A percentile compares a stretch with the other conserved stretches of the same genome.
Conservation (phyloP, 1,140 invertebrate species). For the Agraylea sexmaculata region DNA sequence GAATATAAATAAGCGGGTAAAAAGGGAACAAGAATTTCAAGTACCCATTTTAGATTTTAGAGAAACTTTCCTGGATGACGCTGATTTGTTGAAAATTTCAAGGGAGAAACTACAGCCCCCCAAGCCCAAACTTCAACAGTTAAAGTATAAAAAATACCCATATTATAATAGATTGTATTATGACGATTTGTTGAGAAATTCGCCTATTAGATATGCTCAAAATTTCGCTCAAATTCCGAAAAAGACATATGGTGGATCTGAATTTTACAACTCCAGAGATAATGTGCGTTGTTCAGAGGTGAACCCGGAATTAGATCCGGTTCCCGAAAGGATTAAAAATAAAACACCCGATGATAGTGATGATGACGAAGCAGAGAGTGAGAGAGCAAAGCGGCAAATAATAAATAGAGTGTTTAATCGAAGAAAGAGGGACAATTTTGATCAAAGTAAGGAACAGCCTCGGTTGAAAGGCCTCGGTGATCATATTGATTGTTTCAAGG, state of each 20-base stretch:
- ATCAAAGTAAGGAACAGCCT: constrained; percentile 26
- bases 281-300: constrained; percentile 39
- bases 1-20: constrained; percentile 5
- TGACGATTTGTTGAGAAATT: constrained; percentile 36
- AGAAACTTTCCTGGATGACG: constrained; percentile 21
- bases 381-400: constrained; percentile 17
- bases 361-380: constrained; percentile 22
- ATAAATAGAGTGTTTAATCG: constrained; percentile 1
- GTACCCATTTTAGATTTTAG: constrained; percentile 7
- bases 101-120: constrained; percentile 22
- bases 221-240: constrained; percentile 42
- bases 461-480: constrained; percentile 46
- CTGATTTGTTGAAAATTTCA: constrained; percentile 23
- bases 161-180: constrained; percentile 33
- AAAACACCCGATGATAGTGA: constrained; percentile 26
- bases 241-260: constrained; percentile 41
- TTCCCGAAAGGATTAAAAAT: constrained; percentile 41
- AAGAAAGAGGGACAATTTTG: constrained; percentile 12
- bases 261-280: constrained; percentile 46
- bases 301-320: constrained; percentile 36
- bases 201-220: constrained; percentile 46
- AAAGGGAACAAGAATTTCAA: constrained; percentile 13
- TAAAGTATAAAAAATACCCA: constrained; percentile 42
- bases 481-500: constrained; percentile 61
- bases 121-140: constrained; percentile 13